Conservation (phyloP, 2,797 vertebrate species). For the Margarornis squamiger region DNA sequence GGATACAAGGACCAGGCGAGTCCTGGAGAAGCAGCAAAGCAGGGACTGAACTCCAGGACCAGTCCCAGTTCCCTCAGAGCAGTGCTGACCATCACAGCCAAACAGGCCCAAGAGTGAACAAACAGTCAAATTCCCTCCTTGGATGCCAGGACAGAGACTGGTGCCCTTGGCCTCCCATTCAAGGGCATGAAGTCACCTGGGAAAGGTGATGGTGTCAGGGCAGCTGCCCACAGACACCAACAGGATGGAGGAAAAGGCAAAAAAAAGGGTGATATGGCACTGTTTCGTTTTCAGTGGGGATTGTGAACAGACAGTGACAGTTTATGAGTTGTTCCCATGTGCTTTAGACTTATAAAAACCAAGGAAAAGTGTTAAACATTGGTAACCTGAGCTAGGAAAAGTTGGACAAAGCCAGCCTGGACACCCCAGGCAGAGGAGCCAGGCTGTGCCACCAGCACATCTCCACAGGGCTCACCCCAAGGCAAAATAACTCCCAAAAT, state of each 20-base stretch:
- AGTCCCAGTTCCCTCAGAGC: neutral
- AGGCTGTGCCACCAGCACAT: neutral
- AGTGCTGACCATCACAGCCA: fast-evolving
- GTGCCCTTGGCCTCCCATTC: neutral
- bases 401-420: neutral
- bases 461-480: neutral
- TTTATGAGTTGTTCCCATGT: fast-evolving
- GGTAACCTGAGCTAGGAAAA: neutral
- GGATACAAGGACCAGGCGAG: fast-evolving
- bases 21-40: neutral
- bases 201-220: neutral
- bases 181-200: neutral
- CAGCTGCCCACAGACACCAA: neutral
- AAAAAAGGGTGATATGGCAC: neutral
- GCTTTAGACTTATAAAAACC: neutral
- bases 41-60: neutral
- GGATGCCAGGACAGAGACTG: neutral
- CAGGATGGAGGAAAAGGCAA: neutral
- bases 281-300: fast-evolving
- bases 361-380: neutral
- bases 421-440: neutral
- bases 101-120: neutral
- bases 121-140: neutral
- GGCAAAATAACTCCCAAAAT: neutral
- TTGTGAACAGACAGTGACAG: fast-evolving